phyloP scores from a whole-genome alignment of 2,113 vertebrate species.

The Cygnus atratus region DNA sequence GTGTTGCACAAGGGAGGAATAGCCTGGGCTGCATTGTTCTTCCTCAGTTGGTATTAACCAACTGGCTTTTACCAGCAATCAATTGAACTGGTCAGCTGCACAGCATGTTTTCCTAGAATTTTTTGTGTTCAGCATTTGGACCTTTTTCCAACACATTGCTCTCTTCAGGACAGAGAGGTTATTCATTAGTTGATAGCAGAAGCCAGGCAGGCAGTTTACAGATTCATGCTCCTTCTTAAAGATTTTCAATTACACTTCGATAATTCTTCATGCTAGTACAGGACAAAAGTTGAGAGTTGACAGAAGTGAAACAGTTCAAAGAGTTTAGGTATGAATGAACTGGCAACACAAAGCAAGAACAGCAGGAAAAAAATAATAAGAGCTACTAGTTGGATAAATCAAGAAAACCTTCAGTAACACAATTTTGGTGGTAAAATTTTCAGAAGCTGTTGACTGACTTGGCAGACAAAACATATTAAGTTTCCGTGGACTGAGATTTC shows the following conservation, averaged over 20 bases:
- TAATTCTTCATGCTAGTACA: not conserved
- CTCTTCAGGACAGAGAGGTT: not conserved
- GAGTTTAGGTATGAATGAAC: not conserved
- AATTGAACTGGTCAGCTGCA: not conserved
- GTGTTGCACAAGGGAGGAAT: not conserved
- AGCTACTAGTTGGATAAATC: not conserved
- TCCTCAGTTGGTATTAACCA: accelerated
- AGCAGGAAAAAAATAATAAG: conserved; percentile 1
- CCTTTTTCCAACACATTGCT: not conserved
- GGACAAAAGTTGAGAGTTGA: not conserved
- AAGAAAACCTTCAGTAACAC: not conserved
- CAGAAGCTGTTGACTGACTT: not conserved
- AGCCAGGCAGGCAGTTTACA: not conserved
- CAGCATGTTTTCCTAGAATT: not conserved
- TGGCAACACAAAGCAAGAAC: not conserved
- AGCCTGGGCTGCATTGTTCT: accelerated
- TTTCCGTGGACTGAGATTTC: not conserved
- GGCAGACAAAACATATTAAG: not conserved
- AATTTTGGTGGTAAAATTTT: not conserved
- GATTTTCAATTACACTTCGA: not conserved
- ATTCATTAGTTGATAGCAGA: not conserved
- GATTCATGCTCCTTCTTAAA: not conserved
- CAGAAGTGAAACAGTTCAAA: not conserved
- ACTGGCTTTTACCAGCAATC: too few species aligned
- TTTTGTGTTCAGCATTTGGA: not conserved